phyloP scores from a whole-genome alignment of 2,113 vertebrate genomes.

The Nestor notabilis region DNA sequence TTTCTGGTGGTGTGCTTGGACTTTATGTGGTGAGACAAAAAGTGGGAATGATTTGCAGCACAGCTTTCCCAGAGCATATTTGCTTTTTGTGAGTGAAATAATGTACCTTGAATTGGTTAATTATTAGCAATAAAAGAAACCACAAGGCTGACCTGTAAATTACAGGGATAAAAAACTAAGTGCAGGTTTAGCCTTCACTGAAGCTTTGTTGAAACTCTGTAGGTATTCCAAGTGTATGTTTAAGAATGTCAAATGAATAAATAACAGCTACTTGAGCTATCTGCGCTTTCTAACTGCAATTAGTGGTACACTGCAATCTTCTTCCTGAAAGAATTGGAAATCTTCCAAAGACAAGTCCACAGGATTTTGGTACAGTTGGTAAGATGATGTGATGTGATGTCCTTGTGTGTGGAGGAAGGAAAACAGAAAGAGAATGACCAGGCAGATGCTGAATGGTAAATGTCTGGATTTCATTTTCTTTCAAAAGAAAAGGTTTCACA shows the following conservation, averaged over 20 bases:
- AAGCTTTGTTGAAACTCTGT: slow-evolving; percentile 55
- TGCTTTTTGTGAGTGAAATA: slow-evolving; percentile 1
- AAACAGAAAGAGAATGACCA: neutral
- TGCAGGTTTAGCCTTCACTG: slow-evolving; percentile 45
- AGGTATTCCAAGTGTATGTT: slow-evolving; percentile 44
- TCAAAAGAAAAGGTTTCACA: neutral
- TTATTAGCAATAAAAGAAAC: slow-evolving; percentile 57
- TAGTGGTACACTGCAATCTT: slow-evolving; percentile 41
- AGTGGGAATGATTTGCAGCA: neutral
- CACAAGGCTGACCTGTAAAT: slow-evolving; percentile 40
- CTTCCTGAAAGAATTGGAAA: slow-evolving; percentile 33
- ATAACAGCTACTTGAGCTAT: slow-evolving; percentile 43
- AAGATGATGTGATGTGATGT: neutral
- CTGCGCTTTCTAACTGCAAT: slow-evolving; percentile 38
- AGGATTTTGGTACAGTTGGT: slow-evolving; percentile 1
- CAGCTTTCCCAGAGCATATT: neutral
- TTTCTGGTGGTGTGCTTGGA: neutral
- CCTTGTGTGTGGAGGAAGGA: neutral
- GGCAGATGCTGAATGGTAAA: neutral
- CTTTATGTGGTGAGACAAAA: neutral
- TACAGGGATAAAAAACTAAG: slow-evolving; percentile 52
- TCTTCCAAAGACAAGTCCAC: slow-evolving; percentile 15
- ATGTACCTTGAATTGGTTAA: slow-evolving; percentile 39
- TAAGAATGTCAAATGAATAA: slow-evolving; percentile 60
- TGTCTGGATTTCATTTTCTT: neutral